These are phyloP conservation scores for Ormyrus rosae DNA, from an alignment of 2,888 invertebrate genomes.

Conservation along the genomic window DNA sequence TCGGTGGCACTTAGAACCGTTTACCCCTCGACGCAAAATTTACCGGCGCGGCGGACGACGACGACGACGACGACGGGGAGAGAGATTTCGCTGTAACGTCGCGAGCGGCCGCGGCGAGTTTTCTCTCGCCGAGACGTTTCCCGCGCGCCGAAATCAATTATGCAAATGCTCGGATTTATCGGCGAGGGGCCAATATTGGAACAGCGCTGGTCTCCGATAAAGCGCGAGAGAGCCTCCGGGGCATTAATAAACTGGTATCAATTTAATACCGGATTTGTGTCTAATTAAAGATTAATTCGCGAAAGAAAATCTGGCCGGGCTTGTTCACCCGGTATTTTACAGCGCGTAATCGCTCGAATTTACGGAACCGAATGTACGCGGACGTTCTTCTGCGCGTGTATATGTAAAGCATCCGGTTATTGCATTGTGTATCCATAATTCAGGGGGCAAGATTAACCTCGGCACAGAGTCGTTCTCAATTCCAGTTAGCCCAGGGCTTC, in stretches of 20 bases:
- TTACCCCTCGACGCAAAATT: constrained; percentile 17
- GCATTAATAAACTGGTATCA: constrained; percentile 28
- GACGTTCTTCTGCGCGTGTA: too few relatives aligned
- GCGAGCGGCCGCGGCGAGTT: neutral
- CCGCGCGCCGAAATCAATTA: constrained; percentile 22
- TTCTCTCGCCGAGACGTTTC: neutral
- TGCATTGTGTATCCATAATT: too few relatives aligned
- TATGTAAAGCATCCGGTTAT: too few relatives aligned
- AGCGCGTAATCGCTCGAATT: too few relatives aligned
- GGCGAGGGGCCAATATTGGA: constrained; percentile 17
- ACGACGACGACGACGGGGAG: too few relatives aligned
- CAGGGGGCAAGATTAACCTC: too few relatives aligned
- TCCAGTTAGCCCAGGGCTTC: too few relatives aligned
- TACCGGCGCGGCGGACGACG: too few relatives aligned
- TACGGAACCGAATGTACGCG: too few relatives aligned
- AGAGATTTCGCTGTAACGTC: too few relatives aligned
- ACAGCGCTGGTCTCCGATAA: neutral
- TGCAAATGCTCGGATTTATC: constrained; percentile 29
- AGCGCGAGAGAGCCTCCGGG: neutral
- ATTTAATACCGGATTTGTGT: constrained; percentile 30
- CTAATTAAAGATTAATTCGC: constrained; percentile 30
- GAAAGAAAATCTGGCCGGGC: neutral
- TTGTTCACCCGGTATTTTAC: too few relatives aligned
- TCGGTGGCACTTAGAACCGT: constrained; percentile 21
- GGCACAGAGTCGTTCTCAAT: too few relatives aligned